These are phyloP conservation scores for Oreonectes daqikongensis DNA, from an alignment of 2,797 vertebrate species.

Conservation along the genomic window DNA sequence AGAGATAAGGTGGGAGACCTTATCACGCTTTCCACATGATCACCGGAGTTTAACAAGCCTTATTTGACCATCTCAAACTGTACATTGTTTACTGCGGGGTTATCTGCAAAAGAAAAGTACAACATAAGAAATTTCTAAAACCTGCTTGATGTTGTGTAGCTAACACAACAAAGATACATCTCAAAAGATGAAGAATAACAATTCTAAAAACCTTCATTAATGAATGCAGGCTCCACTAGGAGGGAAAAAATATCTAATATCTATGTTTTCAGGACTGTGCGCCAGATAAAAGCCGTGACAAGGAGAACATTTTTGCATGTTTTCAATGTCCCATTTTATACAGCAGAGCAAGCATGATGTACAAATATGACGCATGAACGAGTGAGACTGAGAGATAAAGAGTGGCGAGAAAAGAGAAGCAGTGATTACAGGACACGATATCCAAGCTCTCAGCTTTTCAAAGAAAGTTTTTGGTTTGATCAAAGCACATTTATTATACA, in stretches of 20 bases:
- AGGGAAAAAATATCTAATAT: background rate
- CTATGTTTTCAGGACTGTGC: conserved; percentile 22
- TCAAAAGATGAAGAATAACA: conserved; percentile 12
- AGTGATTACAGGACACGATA: background rate
- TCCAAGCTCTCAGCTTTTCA: conserved; percentile 14
- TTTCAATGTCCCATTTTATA: background rate
- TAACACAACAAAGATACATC: conserved; percentile 1
- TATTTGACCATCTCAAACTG: background rate
- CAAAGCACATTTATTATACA: conserved; percentile 27
- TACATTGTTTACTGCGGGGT: conserved; percentile 10
- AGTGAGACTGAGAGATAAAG: background rate
- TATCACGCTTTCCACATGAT: background rate
- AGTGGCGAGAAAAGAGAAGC: background rate
- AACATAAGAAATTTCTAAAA: conserved; percentile 4
- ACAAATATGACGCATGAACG: conserved; percentile 6
- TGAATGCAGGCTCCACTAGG: conserved; percentile 32
- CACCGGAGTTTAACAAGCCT: no score
- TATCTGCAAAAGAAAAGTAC: background rate
- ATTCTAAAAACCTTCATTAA: conserved; percentile 19
- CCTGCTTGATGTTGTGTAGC: background rate
- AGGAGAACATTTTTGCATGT: conserved; percentile 8
- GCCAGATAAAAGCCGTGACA: conserved; percentile 5
- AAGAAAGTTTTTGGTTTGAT: conserved; percentile 22
- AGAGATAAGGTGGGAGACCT: no score
- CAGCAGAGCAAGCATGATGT: conserved; percentile 4